Conservation (phyloP, 2,888 invertebrate species). For the Andrena haemorrhoa region DNA sequence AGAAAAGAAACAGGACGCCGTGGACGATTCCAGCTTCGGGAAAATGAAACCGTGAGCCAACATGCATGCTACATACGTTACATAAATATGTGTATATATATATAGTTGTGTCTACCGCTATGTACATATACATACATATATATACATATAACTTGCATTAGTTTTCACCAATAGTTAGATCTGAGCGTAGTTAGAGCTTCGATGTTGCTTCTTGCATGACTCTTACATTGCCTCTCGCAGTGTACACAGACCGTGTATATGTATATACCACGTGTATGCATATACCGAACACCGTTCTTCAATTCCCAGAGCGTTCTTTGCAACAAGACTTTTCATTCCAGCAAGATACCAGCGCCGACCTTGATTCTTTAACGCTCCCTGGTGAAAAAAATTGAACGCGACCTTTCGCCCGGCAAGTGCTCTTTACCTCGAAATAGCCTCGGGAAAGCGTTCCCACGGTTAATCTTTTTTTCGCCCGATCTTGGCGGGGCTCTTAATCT, state of each 20-base stretch:
- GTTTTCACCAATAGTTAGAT: conserved; percentile 23
- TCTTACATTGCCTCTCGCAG: conserved; percentile 21
- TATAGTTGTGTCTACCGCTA: not conserved
- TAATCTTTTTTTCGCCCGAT: conserved; percentile 37
- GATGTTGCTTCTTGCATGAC: conserved; percentile 59
- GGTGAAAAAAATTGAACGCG: conserved; percentile 40
- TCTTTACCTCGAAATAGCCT: conserved; percentile 33
- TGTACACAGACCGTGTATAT: conserved; percentile 7
- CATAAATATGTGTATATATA: not conserved
- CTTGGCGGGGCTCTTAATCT: not conserved
- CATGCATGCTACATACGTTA: conserved; percentile 68
- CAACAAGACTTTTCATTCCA: conserved; percentile 53
- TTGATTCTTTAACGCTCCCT: conserved; percentile 53
- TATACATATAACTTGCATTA: not conserved
- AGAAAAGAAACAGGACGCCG: conserved; percentile 62
- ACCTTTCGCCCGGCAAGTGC: conserved; percentile 48
- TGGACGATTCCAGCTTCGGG: conserved; percentile 52
- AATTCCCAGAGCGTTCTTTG: conserved; percentile 21
- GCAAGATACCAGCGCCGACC: conserved; percentile 45
- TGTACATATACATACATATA: not conserved
- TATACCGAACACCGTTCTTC: not conserved
- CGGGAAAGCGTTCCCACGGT: conserved; percentile 25
- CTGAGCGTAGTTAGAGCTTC: conserved; percentile 39
- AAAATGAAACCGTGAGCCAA: conserved; percentile 75
- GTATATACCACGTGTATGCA: not conserved